Base-by-base conservation (phyloP, 2,888 invertebrate genomes). In the Lycia hirtaria region DNA sequence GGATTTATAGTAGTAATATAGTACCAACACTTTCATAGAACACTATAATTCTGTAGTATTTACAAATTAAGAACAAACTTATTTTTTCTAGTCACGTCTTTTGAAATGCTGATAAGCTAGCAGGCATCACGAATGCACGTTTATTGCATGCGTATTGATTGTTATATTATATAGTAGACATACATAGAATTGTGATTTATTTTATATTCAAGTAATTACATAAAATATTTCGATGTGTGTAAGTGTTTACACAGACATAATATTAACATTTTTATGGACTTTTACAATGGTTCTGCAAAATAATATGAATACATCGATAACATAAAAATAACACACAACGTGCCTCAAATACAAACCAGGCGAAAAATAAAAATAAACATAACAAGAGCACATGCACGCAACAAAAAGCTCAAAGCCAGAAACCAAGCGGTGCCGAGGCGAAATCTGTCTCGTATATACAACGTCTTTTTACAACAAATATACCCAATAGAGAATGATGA, bases 361-460 rank as follows among this genome's bases (percentile, higher is more conserved):
- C 32, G 30, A 37, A 20, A 41, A 38, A 15, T 37, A 52, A 56
- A 58, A n/a, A n/a, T n/a, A n/a, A n/a, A 58, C 19, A 10, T 24
- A 44, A 38, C 41, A 47, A 50, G 54, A 59, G 61, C 60, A 22
- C 56, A 60, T 62, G 56, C 66, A 64, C 43, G 58, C 62, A 51
- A 63, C 53, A 51, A 53, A 22, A 52, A 58, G 57, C 52, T 22
- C 12, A 14, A 56, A 50, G 43, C 48, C 14, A 48, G 54, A 61
- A 66, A 47, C 32, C 35, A 66, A 64, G 66, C 66, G 35, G 56
- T 61, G 60, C 58, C 47, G 58, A 58, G 62, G 67, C 65, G 78
- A 73, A 80, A 79, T 80, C 83, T 85, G 83, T 85, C 79, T 60
- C 45, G 15, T 62, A 78, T 80, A 66, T 77, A 83, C 78, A 82